Base-by-base conservation (phyloP, 2,113 vertebrate genomes). In the Willisornis vidua region DNA sequence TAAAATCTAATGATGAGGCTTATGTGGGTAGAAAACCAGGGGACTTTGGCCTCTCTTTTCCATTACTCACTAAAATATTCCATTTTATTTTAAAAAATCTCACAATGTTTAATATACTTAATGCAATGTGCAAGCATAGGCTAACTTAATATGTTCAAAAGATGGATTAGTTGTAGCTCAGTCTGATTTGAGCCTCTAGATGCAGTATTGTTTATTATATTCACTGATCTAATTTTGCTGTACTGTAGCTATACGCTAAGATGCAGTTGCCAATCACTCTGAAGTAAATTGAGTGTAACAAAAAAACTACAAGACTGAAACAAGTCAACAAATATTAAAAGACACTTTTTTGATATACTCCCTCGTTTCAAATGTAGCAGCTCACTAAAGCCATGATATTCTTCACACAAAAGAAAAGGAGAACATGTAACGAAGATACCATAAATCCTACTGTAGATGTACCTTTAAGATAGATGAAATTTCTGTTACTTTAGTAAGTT, bases 211-310 rank as follows among this genome's bases (percentile, higher is more conserved):
- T 73, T 95, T 95, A 54, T 74, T 90, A 67, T 57, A 80, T 12
- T 82, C 59, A 65, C 81, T 90, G 65, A 94, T 91, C 73, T 88
- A 70, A 94, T 92, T 96, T 79, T 84, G 33, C 82, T 94, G 39
- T 73, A 62, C 41, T 58, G 41, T 41, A 85, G 75, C n/a, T 74
- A 46, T 63, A 59, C 24, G 71, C 67, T 84, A 70, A 75, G 76
- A 91, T 58, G 59, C 48, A 91, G 39, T 48, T 89, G 92, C 55
- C 94, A 92, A 85, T 92, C 46, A 94, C 37, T 70, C 90, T 41
- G 63, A 41, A 83, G 65, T 62, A 93, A 94, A 90, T 63, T 52
- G 70, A 54, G 8, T 55, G 72, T 35, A 70, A 55, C 81, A 85
- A 95, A 86, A 86, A 76, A 70, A n/a, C 43, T 61, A 24, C 18